These are phyloP conservation scores for Agrotis ipsilon DNA, from an alignment of 2,888 invertebrate genomes.

Conservation along the genomic window DNA sequence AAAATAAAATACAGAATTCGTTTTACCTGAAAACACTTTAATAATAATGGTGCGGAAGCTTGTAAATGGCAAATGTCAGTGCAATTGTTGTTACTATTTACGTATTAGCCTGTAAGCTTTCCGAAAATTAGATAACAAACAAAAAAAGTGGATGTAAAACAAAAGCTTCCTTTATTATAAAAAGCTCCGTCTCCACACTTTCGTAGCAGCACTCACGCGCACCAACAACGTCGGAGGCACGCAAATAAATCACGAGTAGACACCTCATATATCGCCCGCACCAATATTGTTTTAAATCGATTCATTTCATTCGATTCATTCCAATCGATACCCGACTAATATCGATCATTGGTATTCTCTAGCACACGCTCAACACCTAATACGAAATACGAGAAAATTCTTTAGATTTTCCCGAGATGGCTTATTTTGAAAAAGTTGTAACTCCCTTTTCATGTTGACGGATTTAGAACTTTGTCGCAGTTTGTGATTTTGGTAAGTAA, in stretches of 20 bases:
- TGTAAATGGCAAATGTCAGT: no score
- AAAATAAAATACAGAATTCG: not conserved
- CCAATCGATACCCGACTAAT: constrained; percentile 67
- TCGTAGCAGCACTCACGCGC: constrained; percentile 43
- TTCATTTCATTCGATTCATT: constrained; percentile 68
- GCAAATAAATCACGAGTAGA: constrained; percentile 84
- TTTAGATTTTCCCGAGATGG: constrained; percentile 40
- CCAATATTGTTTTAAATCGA: constrained; percentile 78
- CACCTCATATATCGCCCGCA: constrained; percentile 84
- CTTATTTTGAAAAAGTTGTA: constrained; percentile 57
- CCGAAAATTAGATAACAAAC: not conserved
- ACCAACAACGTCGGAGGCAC: constrained; percentile 60
- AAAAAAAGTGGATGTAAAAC: not conserved
- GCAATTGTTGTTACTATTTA: not conserved
- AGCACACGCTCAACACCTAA: constrained; percentile 62
- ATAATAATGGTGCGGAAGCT: not conserved
- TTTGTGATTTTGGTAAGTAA: constrained; percentile 14
- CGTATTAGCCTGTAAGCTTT: not conserved
- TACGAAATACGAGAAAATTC: constrained; percentile 67
- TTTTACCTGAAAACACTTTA: not conserved
- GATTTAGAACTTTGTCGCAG: constrained; percentile 43
- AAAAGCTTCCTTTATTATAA: not conserved
- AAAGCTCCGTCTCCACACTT: constrained; percentile 46
- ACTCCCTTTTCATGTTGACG: constrained; percentile 1
- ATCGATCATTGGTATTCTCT: constrained; percentile 73